A percentile compares a stretch with the other conserved stretches of the same genome.
Evolutionary conservation across 2,797 vertebrate genomes (phyloP).

Genomic region (Monodelphis domestica): DNA sequence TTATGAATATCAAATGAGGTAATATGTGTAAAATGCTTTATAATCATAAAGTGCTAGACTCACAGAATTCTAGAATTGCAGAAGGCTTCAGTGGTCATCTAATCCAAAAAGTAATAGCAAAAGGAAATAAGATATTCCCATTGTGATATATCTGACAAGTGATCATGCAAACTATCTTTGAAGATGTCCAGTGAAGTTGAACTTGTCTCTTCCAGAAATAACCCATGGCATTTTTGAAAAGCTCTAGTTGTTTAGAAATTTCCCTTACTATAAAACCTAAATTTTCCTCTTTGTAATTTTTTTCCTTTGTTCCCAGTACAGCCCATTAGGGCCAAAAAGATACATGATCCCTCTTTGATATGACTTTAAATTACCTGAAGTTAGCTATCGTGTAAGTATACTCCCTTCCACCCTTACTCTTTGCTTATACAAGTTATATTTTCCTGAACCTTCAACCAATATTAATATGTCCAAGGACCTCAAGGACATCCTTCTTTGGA

Average conservation of each 20-base stretch:
- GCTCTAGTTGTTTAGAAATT: not conserved
- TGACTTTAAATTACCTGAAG: not conserved
- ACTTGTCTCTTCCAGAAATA: not conserved
- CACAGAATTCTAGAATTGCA: not conserved
- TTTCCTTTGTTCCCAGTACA: not conserved
- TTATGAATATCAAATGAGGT: not conserved
- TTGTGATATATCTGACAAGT: not conserved
- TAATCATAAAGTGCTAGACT: not conserved
- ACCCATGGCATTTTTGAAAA: not conserved
- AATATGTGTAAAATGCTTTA: not conserved
- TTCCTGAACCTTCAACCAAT: not conserved
- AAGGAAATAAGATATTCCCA: not conserved
- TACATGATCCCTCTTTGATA: not conserved
- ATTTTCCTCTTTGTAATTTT: not conserved
- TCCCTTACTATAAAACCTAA: not conserved
- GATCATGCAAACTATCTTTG: not conserved
- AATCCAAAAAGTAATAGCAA: not conserved
- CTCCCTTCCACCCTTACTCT: not conserved
- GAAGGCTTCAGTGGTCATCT: not conserved
- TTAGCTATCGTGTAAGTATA: not conserved
- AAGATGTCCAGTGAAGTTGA: not conserved
- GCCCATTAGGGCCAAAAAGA: not conserved
- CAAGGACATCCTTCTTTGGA: not conserved
- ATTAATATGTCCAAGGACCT: not conserved
- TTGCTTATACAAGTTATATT: not conserved